Conservation (phyloP, 2,888 invertebrate species). For the Cerastoderma edule region DNA sequence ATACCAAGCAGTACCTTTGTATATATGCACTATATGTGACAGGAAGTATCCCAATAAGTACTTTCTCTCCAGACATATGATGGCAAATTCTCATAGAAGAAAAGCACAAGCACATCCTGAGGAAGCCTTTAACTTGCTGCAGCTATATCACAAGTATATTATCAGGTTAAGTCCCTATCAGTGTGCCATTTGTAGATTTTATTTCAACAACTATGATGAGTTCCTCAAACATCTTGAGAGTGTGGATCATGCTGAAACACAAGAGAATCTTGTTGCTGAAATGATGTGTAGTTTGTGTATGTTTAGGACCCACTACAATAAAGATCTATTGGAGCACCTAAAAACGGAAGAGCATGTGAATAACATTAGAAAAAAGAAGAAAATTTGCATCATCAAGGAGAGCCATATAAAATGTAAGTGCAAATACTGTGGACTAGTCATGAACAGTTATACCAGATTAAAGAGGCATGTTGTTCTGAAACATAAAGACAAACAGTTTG, state of each 20-base stretch:
- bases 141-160: constrained; percentile 91
- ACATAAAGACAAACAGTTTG: constrained; percentile 65
- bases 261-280: constrained; percentile 73
- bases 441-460: constrained; percentile 73
- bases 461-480: constrained; percentile 70
- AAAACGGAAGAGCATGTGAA: constrained; percentile 64
- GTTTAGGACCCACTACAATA: constrained; percentile 66
- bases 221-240: constrained; percentile 85
- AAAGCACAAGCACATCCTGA: constrained; percentile 85
- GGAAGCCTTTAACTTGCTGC: constrained; percentile 86
- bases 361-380: constrained; percentile 53
- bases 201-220: constrained; percentile 89
- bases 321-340: constrained; percentile 75
- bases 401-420: constrained; percentile 74
- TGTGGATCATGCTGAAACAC: constrained; percentile 68
- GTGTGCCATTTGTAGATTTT: constrained; percentile 93
- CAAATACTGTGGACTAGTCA: constrained; percentile 73
- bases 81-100: constrained; percentile 93
- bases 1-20: constrained; percentile 12
- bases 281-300: constrained; percentile 79
- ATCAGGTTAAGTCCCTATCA: constrained; percentile 93
- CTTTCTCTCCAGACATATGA: constrained; percentile 85
- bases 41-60: constrained; percentile 78
- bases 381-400: constrained; percentile 78
- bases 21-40: constrained; percentile 76